phyloP scores from a whole-genome alignment of 92 coral and sea anemone species.

The Umimayanthus chanpuru region DNA sequence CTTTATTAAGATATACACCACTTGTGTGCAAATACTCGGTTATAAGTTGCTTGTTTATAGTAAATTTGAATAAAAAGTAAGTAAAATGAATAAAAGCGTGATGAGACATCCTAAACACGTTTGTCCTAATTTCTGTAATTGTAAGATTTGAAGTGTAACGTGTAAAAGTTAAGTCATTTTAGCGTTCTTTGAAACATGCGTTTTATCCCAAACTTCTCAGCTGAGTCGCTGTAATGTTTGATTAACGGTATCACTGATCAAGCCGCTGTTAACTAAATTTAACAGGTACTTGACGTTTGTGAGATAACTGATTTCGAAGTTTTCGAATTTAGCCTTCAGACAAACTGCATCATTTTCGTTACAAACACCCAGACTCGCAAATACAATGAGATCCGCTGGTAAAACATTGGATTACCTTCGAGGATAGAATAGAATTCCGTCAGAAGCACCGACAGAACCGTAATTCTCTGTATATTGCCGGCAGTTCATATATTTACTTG shows the following conservation, averaged over 20 bases:
- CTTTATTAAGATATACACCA: background rate
- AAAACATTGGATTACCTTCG: background rate
- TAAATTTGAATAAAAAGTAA: too few relatives aligned
- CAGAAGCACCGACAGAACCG: background rate
- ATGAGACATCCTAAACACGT: too few relatives aligned
- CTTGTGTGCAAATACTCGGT: background rate
- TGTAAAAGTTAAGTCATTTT: background rate
- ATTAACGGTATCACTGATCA: background rate
- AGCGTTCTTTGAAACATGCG: background rate
- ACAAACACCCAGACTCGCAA: background rate
- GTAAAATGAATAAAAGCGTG: background rate
- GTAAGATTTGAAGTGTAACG: background rate
- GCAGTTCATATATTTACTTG: too few relatives aligned
- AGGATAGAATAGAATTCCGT: too few relatives aligned
- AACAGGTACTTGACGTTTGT: slow-evolving; percentile 1
- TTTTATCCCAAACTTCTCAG: background rate
- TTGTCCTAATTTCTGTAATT: background rate
- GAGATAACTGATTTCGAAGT: background rate
- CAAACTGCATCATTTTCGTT: background rate
- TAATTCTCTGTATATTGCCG: too few relatives aligned
- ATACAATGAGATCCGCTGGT: background rate
- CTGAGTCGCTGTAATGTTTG: background rate
- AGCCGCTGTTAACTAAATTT: background rate
- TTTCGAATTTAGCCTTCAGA: background rate
- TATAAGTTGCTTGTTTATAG: background rate